Base-by-base conservation (phyloP, 2,797 vertebrate species). In the Pipistrellus nathusii region DNA sequence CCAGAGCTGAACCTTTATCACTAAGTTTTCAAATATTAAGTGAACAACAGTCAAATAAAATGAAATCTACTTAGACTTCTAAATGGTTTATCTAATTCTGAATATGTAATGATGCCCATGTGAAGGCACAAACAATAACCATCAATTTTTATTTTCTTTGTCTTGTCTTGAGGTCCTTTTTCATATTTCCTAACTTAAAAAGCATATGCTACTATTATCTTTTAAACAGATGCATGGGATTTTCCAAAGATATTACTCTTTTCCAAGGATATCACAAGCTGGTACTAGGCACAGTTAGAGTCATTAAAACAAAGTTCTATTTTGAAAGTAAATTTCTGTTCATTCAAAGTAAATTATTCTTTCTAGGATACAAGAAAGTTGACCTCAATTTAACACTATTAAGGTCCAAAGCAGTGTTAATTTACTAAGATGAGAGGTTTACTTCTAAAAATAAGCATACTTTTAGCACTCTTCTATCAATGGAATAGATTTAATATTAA, bases 361-460 rank as follows among this genome's bases (percentile, higher is more conserved):
- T 87, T 89, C 55, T 23, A 88, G 30, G 11, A 85, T 59, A 21
- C 13, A 86, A 73, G 20, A 82, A 92, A 23, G 1, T 6, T 80
- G 53, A n/a, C 7, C 0, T 14, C 59, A 95, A 71, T 92, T 91
- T 91, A 80, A 68, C 11, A 84, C 8, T 62, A 76, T 76, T 64
- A 87, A 89, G 35, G 23, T 62, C 9, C 51, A 12, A 90, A 44
- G 14, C 3, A 86, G 48, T 84, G 27, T 6, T 69, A 88, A 95
- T 89, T 95, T 94, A 81, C 51, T 73, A 90, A 95, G 38, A 93
- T 72, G 27, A 75, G 41, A 94, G 30, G 17, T 44, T 95, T 75
- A 69, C 53, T 91, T 92, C 17, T 93, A 76, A 69, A 23, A 71
- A 23, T 53, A n/a, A 76, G n/a, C 32, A 25, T 92, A 72, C 59